Conservation (phyloP, 2,797 vertebrate species). For the Ptychobarbus kaznakovi region DNA sequence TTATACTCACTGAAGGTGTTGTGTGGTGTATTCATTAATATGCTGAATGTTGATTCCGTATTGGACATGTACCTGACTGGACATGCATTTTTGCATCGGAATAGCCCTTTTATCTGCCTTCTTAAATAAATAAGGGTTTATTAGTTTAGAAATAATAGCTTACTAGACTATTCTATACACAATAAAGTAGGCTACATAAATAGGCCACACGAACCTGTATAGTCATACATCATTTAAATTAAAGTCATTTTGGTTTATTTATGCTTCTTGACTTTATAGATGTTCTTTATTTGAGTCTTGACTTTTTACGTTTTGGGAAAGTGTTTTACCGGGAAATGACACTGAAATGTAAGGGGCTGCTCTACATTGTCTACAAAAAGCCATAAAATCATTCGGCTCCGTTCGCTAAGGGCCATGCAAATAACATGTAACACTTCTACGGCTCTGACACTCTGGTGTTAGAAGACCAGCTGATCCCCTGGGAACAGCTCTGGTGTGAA, state of each 20-base stretch:
- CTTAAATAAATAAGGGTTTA: neutral
- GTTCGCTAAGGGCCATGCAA: constrained; percentile 78
- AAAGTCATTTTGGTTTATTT: neutral
- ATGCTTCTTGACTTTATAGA: neutral
- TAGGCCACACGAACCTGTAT: neutral
- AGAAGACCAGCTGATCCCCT: constrained; percentile 78
- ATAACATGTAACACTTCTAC: constrained; percentile 76
- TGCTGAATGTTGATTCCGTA: constrained; percentile 41
- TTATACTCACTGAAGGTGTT: constrained; percentile 36
- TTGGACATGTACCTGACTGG: neutral
- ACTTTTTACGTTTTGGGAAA: neutral
- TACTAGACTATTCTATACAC: neutral
- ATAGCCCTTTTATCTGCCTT: neutral
- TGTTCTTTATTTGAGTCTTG: neutral
- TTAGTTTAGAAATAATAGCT: neutral
- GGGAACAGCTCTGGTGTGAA: constrained; percentile 75
- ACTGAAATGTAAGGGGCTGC: constrained; percentile 61
- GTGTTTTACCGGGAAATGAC: constrained; percentile 68
- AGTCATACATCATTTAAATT: neutral
- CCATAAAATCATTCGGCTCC: constrained; percentile 74
- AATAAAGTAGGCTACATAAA: no score
- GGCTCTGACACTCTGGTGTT: constrained; percentile 75
- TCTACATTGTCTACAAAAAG: constrained; percentile 65
- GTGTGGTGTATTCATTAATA: constrained; percentile 50
- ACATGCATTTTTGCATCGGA: neutral